A percentile compares a stretch with the other conserved stretches of the same genome.
phyloP scores from a whole-genome alignment of 2,888 invertebrate species.

The Eilema sororculum region DNA sequence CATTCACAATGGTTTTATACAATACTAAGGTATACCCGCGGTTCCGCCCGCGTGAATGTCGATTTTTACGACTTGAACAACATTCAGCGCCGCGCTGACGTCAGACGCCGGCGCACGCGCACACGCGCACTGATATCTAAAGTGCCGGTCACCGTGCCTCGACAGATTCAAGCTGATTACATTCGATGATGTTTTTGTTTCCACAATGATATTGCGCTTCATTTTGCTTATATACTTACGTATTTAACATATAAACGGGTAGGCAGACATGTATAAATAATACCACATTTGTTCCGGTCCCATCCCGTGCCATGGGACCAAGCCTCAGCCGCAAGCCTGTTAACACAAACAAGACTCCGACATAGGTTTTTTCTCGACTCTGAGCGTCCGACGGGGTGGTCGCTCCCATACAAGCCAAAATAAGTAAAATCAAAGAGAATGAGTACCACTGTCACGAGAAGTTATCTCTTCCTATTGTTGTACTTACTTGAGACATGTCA shows the following conservation, averaged over 20 bases:
- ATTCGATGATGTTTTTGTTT: neutral
- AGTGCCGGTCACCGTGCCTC: conserved; percentile 1
- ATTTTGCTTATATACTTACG: neutral
- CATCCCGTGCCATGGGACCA: neutral
- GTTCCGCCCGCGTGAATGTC: too few species aligned
- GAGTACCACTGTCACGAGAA: too few species aligned
- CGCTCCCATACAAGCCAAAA: too few species aligned
- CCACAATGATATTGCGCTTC: neutral
- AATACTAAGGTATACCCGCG: too few species aligned
- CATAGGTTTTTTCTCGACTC: too few species aligned
- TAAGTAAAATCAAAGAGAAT: too few species aligned
- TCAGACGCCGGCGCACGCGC: neutral
- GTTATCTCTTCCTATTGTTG: too few species aligned
- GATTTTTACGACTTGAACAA: too few species aligned
- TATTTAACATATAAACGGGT: neutral
- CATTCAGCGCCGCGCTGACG: too few species aligned
- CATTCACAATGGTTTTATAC: too few species aligned
- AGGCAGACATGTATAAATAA: neutral
- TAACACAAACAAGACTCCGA: neutral
- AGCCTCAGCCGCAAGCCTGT: neutral
- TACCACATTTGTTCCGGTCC: neutral
- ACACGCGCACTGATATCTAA: neutral
- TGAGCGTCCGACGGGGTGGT: neutral
- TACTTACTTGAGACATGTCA: too few species aligned
- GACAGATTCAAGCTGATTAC: neutral